Evolutionary conservation across 2,113 vertebrate species (phyloP), one percentile per base, ranked within the genome.

Genomic region (Pan troglodytes): DNA sequence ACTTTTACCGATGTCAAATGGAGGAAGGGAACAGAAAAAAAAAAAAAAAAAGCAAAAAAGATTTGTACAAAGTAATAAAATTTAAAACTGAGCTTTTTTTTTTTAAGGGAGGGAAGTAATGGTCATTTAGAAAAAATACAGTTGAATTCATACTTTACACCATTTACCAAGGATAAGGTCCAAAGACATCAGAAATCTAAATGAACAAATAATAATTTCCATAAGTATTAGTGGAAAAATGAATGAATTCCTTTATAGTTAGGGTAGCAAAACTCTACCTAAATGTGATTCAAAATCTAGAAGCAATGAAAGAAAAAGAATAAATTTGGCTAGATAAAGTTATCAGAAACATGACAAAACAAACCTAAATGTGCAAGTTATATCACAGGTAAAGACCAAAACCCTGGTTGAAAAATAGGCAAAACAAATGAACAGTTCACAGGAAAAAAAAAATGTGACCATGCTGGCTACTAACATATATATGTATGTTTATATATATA

Each of bases 1-100:
- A 97, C 98, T 98, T 98, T 97, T 97, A 98, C 97, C 98, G 98
- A 98, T 96, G 97, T 98, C 98, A 98, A 97, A 98, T 98, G 97
- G 98, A 98, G 94, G 80, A 95, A 97, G 97, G 92, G 88, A 95
- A 94, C 90, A 79, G 93, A 35, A 81, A 75, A 82, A 45, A 79
- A 92, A 45, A 79, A 92, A 40, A 40, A 93, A 84, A 73, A 45
- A 45, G 45, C 45, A 45, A 45, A 45, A 45, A 45, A 45, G 8
- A 45, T 45, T 96, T 97, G 97, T 97, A 97, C 73, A 75, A 86
- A 97, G 82, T 89, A 98, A 98, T 97, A 97, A 97, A 96, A 96
- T 95, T 97, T 81, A 82, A 97, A 98, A 95, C 95, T 93, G 94
- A 97, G 96, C 98, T 45, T 45, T 45, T 45, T 3, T 3, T 38